Base-by-base conservation (phyloP, 2,797 vertebrate genomes). In the Pangasius sanitwongsei region DNA sequence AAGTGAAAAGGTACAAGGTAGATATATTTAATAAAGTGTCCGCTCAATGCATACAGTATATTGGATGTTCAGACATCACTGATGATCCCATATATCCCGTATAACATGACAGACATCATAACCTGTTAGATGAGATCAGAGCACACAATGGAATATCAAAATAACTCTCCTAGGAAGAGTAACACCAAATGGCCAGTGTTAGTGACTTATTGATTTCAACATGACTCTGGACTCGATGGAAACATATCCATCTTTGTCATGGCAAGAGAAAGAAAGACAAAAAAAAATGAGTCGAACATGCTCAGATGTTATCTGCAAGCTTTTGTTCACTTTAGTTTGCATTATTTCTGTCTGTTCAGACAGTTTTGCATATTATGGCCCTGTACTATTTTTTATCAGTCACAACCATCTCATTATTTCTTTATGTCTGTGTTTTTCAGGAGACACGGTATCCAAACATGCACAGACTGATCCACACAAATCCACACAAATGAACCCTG, bases 201-300 rank as follows among this genome's bases (percentile, higher is more conserved):
- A 31, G 67, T 57, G 48, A 92, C 88, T 83, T 91, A 92, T 91
- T 80, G 85, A 93, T 82, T 63, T 48, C 65, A 90, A 80, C 84
- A 81, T 90, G 88, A 89, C 89, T 89, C 89, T 82, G 78, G 90
- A 90, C 82, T 87, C 78, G 55, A 88, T 90, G 85, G 86, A 91
- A 90, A 83, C 65, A 59, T 83, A 83, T 85, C 67, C 50, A 72
- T 89, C 85, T 70, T 57, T 78, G 85, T 78, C 25, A 25, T 44
- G 37, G 81, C 1, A 5, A 31, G 83, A 53, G 28, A 41, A 69
- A 70, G 20, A 34, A 23, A 34, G 3, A 59, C 12, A 82, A 28
- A 11, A 65, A 28, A 11, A 65, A 70, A 48, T 18, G 9, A 34
- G 41, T 84, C 41, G 25, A 6, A 25, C 20, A 8, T 28, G 34